A percentile compares a stretch with the other conserved stretches of the same genome.
Evolutionary conservation across 2,113 vertebrate genomes (phyloP).

Genomic region (Pedionomus torquatus): DNA sequence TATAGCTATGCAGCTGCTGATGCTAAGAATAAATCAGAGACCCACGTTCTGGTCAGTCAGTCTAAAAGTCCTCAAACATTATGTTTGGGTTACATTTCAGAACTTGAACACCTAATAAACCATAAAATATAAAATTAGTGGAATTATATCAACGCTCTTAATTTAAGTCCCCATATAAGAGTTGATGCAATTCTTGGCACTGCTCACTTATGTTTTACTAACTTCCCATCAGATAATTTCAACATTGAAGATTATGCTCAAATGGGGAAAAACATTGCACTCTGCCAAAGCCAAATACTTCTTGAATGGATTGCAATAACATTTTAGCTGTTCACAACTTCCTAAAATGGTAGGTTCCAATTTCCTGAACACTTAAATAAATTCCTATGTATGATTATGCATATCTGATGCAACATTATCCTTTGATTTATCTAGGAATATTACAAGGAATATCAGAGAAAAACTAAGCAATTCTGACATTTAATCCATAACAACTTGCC

Average conservation of each 20-base stretch:
- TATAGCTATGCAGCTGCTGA: not conserved
- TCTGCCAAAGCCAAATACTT: not conserved
- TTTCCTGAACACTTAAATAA: not conserved
- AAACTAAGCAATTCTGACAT: not conserved
- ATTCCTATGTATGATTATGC: not conserved
- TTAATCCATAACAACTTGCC: not conserved
- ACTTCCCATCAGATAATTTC: not conserved
- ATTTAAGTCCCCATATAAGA: not conserved
- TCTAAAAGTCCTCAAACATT: not conserved
- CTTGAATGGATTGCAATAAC: not conserved
- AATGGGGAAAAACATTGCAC: not conserved
- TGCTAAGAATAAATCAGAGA: not conserved
- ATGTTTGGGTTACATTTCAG: not conserved
- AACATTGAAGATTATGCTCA: not conserved
- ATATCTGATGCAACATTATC: not conserved
- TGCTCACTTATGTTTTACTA: not conserved
- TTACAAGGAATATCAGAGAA: not conserved
- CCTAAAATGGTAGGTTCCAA: not conserved
- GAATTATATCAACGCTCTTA: not conserved
- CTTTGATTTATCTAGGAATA: not conserved
- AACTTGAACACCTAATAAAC: not conserved
- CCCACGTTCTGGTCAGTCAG: not conserved
- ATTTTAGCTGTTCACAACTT: not conserved
- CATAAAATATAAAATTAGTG: not conserved
- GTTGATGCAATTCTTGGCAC: not conserved